Evolutionary conservation across 2,113 vertebrate species (phyloP).

Genomic region (Amazona guildingii): DNA sequence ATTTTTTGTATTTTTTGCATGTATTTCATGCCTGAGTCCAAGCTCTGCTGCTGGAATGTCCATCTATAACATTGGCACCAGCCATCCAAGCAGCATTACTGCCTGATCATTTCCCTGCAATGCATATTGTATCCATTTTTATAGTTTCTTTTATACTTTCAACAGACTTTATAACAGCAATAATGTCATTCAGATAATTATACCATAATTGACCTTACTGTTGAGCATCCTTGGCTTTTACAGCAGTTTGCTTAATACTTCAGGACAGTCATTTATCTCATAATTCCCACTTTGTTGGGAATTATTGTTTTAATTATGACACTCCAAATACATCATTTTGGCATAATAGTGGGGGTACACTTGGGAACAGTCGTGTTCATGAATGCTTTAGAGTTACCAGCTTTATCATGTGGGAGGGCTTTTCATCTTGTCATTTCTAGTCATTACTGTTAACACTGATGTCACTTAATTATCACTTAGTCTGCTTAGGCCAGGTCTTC

Average conservation of each 20-base stretch:
- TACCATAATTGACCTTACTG: constrained; percentile 73
- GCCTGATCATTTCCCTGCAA: background rate
- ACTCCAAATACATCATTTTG: constrained; percentile 68
- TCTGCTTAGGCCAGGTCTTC: constrained; percentile 24
- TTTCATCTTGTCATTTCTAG: constrained; percentile 31
- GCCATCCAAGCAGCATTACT: background rate
- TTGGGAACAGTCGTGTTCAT: constrained; percentile 11
- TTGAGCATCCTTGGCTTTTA: constrained; percentile 73
- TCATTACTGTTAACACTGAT: constrained; percentile 35
- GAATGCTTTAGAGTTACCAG: constrained; percentile 23
- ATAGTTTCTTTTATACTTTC: constrained; percentile 54
- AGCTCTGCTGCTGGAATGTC: accelerated
- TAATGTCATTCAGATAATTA: constrained; percentile 78
- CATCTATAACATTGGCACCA: background rate
- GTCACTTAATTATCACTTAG: constrained; percentile 43
- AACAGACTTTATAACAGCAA: constrained; percentile 62
- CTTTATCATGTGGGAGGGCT: constrained; percentile 14
- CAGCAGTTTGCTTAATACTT: constrained; percentile 75
- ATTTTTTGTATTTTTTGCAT: background rate
- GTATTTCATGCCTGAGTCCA: background rate
- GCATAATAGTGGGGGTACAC: constrained; percentile 27
- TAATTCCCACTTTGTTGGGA: constrained; percentile 76
- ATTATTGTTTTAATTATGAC: constrained; percentile 78
- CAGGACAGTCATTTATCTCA: constrained; percentile 73
- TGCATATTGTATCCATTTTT: constrained; percentile 49